Percentiles rank a stretch among this genome's conserved stretches.
phyloP scores from a whole-genome alignment of 64 coral and sea anemone species.

The Stichodactyla helianthus region DNA sequence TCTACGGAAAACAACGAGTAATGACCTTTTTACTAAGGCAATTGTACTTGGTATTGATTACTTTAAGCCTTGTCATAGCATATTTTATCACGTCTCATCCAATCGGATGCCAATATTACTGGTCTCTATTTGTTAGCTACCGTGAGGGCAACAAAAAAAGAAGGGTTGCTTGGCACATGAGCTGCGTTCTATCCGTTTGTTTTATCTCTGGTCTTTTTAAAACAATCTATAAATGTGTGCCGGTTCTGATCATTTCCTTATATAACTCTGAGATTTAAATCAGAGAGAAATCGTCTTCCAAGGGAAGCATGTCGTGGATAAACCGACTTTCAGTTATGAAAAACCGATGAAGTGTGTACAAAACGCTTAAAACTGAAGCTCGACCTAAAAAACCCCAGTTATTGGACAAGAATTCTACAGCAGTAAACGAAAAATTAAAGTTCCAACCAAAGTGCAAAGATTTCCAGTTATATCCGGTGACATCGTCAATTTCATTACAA shows the following conservation, averaged over 20 bases:
- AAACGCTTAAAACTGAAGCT: neutral
- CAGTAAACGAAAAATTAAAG: too few relatives aligned
- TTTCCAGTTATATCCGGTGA: neutral
- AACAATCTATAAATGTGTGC: neutral
- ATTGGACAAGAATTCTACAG: neutral
- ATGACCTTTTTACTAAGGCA: neutral
- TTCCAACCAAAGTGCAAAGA: neutral
- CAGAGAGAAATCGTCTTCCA: neutral
- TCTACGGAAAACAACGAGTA: neutral
- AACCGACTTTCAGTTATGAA: neutral
- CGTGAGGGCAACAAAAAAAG: neutral
- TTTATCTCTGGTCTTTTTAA: neutral
- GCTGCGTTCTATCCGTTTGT: neutral
- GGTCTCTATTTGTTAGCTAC: slow-evolving; percentile 1
- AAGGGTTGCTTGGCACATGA: neutral
- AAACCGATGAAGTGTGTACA: neutral
- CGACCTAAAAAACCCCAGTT: neutral
- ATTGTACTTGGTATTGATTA: neutral
- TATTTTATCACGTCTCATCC: neutral
- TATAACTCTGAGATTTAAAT: neutral
- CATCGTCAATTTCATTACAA: neutral
- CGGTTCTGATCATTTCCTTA: neutral
- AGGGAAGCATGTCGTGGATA: neutral
- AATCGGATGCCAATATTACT: neutral
- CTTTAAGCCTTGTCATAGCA: neutral